Evolutionary conservation across 2,113 vertebrate genomes (phyloP).

Genomic region (Neotragus moschatus): DNA sequence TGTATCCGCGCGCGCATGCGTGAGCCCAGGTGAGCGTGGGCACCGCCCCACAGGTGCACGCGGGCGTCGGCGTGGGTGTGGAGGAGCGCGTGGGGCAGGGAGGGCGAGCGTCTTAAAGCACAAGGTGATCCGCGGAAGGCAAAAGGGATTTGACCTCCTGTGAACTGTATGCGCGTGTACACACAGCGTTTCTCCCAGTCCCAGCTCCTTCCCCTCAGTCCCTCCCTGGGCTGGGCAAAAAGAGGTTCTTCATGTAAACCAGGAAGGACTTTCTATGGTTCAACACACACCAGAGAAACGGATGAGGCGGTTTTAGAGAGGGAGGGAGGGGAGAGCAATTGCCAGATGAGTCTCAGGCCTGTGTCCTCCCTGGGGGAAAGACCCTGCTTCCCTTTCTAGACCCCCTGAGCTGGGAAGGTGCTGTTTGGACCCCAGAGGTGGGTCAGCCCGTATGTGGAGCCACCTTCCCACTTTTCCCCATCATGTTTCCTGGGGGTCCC

Average conservation of each 20-base stretch:
- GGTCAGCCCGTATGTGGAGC: not conserved
- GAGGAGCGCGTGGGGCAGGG: not conserved
- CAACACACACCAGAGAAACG: not conserved
- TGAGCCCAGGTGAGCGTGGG: not conserved
- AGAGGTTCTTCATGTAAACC: not conserved
- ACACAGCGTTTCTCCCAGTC: not conserved
- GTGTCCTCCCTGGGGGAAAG: not conserved
- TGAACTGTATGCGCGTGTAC: not conserved
- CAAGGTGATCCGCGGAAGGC: not conserved
- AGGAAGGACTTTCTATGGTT: conserved; percentile 6
- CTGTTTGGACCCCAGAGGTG: not conserved
- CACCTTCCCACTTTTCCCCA: not conserved
- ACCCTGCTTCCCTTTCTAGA: not conserved
- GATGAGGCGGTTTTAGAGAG: not conserved
- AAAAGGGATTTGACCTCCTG: not conserved
- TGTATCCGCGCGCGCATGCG: accelerated
- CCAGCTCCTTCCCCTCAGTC: not conserved
- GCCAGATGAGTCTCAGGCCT: not conserved
- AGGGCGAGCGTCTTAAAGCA: not conserved
- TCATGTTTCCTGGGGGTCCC: not conserved
- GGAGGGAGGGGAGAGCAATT: not conserved
- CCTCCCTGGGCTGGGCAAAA: not conserved
- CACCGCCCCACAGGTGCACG: not conserved
- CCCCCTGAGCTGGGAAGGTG: not conserved
- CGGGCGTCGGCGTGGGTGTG: not conserved